A percentile compares a stretch with the other conserved stretches of the same genome.
Conservation (phyloP, 2,797 vertebrate species). For the Sebastes kiyomatsui region DNA sequence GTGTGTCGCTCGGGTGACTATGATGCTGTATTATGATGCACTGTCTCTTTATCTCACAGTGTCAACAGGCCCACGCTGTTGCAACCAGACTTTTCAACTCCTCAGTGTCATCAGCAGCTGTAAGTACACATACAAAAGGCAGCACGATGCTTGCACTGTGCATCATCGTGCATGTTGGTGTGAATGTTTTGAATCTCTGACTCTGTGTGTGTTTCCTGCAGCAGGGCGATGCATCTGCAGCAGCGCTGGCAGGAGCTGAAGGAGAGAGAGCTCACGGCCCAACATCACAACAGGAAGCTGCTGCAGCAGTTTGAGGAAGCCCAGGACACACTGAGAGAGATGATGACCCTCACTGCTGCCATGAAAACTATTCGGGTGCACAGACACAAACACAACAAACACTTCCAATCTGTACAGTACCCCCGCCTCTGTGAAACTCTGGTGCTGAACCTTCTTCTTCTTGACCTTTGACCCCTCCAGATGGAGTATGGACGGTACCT, state of each 20-base stretch:
- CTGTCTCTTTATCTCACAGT: slow-evolving; percentile 1
- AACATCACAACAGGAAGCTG: slow-evolving; percentile 74
- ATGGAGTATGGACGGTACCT: slow-evolving; percentile 77
- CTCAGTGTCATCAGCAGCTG: slow-evolving; percentile 44
- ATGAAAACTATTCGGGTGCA: slow-evolving; percentile 81
- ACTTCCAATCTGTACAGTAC: background rate
- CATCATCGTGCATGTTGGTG: background rate
- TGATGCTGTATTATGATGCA: background rate
- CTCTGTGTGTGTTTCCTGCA: slow-evolving; percentile 29
- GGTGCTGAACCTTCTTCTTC: background rate
- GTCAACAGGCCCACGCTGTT: slow-evolving; percentile 26
- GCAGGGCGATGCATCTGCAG: slow-evolving; percentile 65
- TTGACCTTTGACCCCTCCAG: slow-evolving; percentile 63
- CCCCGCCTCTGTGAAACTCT: background rate
- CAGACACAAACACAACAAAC: background rate
- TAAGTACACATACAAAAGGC: slow-evolving; percentile 32
- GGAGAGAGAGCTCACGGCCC: slow-evolving; percentile 71
- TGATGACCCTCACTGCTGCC: slow-evolving; percentile 71
- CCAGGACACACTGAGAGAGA: slow-evolving; percentile 71
- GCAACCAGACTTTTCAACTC: slow-evolving; percentile 26
- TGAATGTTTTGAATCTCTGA: background rate
- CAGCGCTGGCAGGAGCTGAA: slow-evolving; percentile 72
- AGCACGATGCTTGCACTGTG: background rate
- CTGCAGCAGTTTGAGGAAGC: slow-evolving; percentile 82
- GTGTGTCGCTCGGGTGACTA: background rate